Evolutionary conservation across 1,140 invertebrate species (phyloP).

Genomic region (Nomia melanderi): DNA sequence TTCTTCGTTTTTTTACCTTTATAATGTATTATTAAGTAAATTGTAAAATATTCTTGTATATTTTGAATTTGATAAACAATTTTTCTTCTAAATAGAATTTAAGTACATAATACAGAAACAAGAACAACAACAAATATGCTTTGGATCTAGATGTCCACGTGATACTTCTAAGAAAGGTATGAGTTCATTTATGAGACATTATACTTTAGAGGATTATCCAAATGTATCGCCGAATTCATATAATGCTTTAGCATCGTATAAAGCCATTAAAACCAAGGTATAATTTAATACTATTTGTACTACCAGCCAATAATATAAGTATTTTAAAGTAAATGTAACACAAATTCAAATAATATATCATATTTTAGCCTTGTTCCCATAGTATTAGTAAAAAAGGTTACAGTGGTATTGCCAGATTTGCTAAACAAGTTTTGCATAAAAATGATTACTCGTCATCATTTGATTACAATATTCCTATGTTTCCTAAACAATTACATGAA

Average conservation of each 20-base stretch:
- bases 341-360: constrained; percentile 12
- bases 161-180: constrained; percentile 64
- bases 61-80: neutral
- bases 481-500: constrained; percentile 46
- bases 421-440: constrained; percentile 15
- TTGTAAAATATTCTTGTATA: neutral
- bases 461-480: constrained; percentile 55
- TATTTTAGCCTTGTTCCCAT: constrained; percentile 61
- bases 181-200: constrained; percentile 69
- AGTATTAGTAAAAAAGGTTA: constrained; percentile 74
- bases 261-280: constrained; percentile 67
- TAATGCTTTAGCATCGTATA: constrained; percentile 66
- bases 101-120: constrained; percentile 67
- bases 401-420: constrained; percentile 66
- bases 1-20: neutral
- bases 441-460: constrained; percentile 68
- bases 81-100: constrained; percentile 34
- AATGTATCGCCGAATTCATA: constrained; percentile 69
- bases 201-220: constrained; percentile 67
- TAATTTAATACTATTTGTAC: neutral
- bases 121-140: constrained; percentile 72
- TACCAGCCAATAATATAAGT: constrained; percentile 7
- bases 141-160: constrained; percentile 71
- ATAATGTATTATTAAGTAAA: neutral
- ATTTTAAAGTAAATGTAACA: neutral